phyloP scores from a whole-genome alignment of 1,140 invertebrate species.

The Orchesella cincta region DNA sequence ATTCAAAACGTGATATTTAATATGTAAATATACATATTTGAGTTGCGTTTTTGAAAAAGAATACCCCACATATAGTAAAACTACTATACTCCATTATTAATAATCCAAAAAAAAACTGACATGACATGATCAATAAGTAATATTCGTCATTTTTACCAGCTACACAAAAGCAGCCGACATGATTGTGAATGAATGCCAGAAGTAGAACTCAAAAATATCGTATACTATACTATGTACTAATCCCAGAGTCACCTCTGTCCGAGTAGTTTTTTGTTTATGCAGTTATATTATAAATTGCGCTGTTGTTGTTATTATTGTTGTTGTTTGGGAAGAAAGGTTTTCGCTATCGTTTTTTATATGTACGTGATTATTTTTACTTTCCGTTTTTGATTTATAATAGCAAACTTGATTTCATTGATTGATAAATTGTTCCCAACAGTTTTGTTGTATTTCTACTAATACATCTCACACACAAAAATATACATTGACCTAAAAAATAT shows the following conservation, averaged over 20 bases:
- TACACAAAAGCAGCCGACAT: too few relatives aligned
- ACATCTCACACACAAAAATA: conserved; percentile 26
- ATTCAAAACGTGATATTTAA: too few relatives aligned
- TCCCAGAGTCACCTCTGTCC: conserved; percentile 19
- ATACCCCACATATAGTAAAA: too few relatives aligned
- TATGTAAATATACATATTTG: too few relatives aligned
- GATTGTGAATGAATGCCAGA: conserved; percentile 2
- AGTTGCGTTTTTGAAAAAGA: too few relatives aligned
- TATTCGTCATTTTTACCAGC: too few relatives aligned
- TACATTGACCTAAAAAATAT: conserved; percentile 16
- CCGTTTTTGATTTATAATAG: neutral
- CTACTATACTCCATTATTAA: too few relatives aligned
- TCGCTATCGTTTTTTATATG: neutral
- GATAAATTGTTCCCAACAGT: neutral
- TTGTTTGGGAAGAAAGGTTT: conserved; percentile 28
- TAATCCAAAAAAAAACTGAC: too few relatives aligned
- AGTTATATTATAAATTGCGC: conserved; percentile 18
- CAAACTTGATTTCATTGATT: neutral
- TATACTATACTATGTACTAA: conserved; percentile 13
- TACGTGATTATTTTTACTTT: neutral
- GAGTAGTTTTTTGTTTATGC: conserved; percentile 23
- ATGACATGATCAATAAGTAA: too few relatives aligned
- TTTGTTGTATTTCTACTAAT: conserved; percentile 12
- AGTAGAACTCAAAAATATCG: neutral
- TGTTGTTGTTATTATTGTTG: conserved; percentile 8